Base-by-base conservation (phyloP, 2,113 vertebrate species). In the Eidolon helvum region DNA sequence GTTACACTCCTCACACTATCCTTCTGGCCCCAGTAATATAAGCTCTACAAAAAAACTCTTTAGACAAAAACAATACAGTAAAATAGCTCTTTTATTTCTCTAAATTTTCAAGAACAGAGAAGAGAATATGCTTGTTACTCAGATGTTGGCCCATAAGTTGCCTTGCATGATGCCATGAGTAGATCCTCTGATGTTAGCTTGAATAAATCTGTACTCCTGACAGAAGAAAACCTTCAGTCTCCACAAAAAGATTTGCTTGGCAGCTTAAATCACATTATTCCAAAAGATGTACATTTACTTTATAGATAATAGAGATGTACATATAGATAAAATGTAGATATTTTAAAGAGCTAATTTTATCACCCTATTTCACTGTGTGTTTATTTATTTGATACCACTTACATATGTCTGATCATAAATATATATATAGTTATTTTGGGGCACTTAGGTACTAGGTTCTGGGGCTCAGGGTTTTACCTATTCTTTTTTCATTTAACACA, bases 301-400 rank as follows among this genome's bases (percentile, higher is more conserved):
- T 94, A 91, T 50, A 88, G n/a, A 55, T 80, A 57, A 57, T 53
- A 77, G 38, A 59, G 53, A 45, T 74, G 30, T 55, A 24, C 38
- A 21, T 65, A 65, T 12, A 35, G 53, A 71, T 24, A 93, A 87
- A 38, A 59, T 61, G 24, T 22, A 66, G 28, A 16, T 68, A 82
- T 96, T 92, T 89, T 87, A 61, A 96, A 94, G 40, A 85, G 35
- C 7, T 68, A 71, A 92, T 55, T 74, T 90, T 50, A 90, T 93
- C 10, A 85, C 6, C 12, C 87, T 95, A 89, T 69, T 63, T 16
- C 40, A 78, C 30, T 88, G 9, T 59, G 19, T 83, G 4, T 59
- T 14, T 74, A 48, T 50, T 50, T 61, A 26, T 92, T 75, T 77
- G 11, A 68, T 50, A 89, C n/a, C 19, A 79, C 7, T 66, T 65